A percentile compares a stretch with the other conserved stretches of the same genome.
Conservation (phyloP, 2,797 vertebrate species). For the Poeciliopsis presidionis region DNA sequence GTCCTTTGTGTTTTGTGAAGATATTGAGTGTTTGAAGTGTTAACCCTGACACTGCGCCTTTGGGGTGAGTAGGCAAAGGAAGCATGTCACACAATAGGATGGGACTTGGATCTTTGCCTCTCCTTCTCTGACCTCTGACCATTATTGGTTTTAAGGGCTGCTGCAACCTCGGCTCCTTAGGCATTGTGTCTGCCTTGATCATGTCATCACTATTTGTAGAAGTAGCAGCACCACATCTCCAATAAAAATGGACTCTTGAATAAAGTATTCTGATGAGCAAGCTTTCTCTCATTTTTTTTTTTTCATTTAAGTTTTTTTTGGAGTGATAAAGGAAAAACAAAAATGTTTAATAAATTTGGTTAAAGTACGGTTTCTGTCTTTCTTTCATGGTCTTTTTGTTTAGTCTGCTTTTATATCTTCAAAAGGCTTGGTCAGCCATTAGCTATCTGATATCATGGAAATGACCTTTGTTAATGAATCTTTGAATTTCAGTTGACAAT, state of each 20-base stretch:
- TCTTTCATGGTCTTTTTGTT: conserved; percentile 39
- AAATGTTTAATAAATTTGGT: neutral
- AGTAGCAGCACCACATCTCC: conserved; percentile 37
- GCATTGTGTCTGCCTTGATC: conserved; percentile 78
- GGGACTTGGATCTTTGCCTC: conserved; percentile 84
- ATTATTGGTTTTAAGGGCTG: conserved; percentile 80
- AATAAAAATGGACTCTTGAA: conserved; percentile 39
- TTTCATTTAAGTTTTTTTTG: neutral
- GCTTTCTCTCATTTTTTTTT: neutral
- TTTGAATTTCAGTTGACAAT: conserved; percentile 79
- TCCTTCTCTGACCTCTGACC: conserved; percentile 81
- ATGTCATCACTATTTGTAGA: conserved; percentile 65
- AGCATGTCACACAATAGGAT: conserved; percentile 85
- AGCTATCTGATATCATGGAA: conserved; percentile 74
- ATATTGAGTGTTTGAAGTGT: conserved; percentile 88
- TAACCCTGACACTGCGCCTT: conserved; percentile 86
- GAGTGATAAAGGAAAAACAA: neutral
- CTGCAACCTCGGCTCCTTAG: conserved; percentile 68
- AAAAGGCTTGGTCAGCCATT: conserved; percentile 63
- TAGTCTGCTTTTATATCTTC: conserved; percentile 54
- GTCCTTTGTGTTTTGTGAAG: conserved; percentile 86
- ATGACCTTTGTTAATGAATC: conserved; percentile 82
- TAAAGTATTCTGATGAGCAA: conserved; percentile 19
- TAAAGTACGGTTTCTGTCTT: conserved; percentile 26
- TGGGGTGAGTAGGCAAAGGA: conserved; percentile 79